Conservation (phyloP, 2,113 vertebrate genomes). For the Plectropomus leopardus region DNA sequence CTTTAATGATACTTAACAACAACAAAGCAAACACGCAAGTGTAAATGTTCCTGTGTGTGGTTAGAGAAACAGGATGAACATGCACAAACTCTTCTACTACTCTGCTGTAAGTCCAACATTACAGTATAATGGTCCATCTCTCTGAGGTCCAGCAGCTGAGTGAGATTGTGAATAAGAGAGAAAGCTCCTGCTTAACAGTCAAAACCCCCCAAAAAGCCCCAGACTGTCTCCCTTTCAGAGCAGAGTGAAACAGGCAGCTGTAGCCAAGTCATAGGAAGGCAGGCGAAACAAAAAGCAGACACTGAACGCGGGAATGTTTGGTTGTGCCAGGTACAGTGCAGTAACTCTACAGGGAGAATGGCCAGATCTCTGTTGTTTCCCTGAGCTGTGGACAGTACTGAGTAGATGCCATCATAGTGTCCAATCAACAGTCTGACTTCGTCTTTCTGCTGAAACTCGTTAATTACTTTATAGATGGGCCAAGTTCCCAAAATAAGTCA, state of each 20-base stretch:
- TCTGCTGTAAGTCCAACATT: neutral
- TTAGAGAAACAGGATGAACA: slow-evolving; percentile 1
- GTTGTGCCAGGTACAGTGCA: slow-evolving; percentile 92
- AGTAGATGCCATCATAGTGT: slow-evolving; percentile 14
- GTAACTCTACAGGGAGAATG: slow-evolving; percentile 59
- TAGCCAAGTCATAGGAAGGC: slow-evolving; percentile 56
- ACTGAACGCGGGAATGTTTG: slow-evolving; percentile 87
- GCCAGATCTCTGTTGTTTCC: slow-evolving; percentile 42
- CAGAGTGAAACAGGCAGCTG: slow-evolving; percentile 53
- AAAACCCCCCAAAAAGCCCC: slow-evolving; percentile 47
- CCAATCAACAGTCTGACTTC: slow-evolving; percentile 44
- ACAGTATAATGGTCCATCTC: slow-evolving; percentile 15
- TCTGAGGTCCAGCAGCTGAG: slow-evolving; percentile 38
- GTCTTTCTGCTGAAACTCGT: slow-evolving; percentile 73
- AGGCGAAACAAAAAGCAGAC: slow-evolving; percentile 84
- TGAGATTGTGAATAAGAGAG: slow-evolving; percentile 51
- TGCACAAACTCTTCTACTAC: neutral
- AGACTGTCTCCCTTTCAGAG: slow-evolving; percentile 43
- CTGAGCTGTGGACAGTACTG: slow-evolving; percentile 22
- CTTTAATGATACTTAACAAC: neutral
- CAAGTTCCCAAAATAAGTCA: slow-evolving; percentile 3
- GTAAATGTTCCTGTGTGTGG: neutral
- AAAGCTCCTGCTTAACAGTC: slow-evolving; percentile 56
- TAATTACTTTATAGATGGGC: slow-evolving; percentile 1
- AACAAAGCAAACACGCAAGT: neutral